These are phyloP conservation scores for Epinotia ramella DNA, from an alignment of 2,888 invertebrate species.

Conservation along the genomic window DNA sequence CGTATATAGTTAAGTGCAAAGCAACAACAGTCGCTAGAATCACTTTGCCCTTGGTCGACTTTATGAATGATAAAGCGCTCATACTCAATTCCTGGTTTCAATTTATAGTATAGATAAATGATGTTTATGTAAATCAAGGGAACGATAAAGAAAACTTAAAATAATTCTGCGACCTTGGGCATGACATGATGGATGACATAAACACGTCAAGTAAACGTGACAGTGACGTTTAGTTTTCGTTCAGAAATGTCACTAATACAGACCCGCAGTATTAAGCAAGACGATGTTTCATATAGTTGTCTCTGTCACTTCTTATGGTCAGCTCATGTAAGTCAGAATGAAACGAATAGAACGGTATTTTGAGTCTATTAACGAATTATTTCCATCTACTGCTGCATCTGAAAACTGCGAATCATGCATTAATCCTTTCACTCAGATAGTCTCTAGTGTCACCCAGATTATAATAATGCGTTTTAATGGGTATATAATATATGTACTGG, in stretches of 20 bases:
- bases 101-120: slow-evolving; percentile 8
- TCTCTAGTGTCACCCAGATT: too few species aligned
- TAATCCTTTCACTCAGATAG: too few species aligned
- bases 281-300: too few species aligned
- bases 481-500: too few species aligned
- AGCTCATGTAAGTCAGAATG: too few species aligned
- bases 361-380: too few species aligned
- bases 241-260: slow-evolving; percentile 16
- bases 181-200: slow-evolving; percentile 15
- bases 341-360: too few species aligned
- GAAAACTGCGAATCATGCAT: too few species aligned
- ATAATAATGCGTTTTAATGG: too few species aligned
- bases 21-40: slow-evolving; percentile 73
- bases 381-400: too few species aligned
- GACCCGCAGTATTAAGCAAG: too few species aligned
- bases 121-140: slow-evolving; percentile 30
- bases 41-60: slow-evolving; percentile 75
- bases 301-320: too few species aligned
- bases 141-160: slow-evolving; percentile 28
- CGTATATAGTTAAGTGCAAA: slow-evolving; percentile 73
- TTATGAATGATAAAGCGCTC: slow-evolving; percentile 71
- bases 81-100: slow-evolving; percentile 55
- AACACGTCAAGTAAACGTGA: slow-evolving; percentile 38
- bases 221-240: slow-evolving; percentile 27
- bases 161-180: slow-evolving; percentile 29